Evolutionary conservation across 2,797 vertebrate genomes (phyloP), one percentile per base, ranked within the genome.

Genomic region (Anolis apletophallus): DNA sequence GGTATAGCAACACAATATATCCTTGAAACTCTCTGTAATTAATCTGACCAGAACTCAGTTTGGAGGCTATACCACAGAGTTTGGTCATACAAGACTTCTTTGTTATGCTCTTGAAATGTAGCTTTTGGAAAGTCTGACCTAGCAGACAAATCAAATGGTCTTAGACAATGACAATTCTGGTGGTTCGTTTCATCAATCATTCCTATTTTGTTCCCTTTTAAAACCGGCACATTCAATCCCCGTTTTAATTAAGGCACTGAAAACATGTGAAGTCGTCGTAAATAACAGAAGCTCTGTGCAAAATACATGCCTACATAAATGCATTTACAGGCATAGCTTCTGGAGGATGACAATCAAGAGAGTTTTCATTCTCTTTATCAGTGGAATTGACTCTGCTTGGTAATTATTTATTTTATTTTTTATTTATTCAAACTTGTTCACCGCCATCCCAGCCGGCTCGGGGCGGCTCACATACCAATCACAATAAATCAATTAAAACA

Each of bases 161-260:
- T 90, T 87, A 87, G 88, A 92, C 80, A 88, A 80, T 85, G 84
- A 87, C 80, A 83, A 54, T 91, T 88, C 91, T 91, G 84, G 80
- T 85, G 90, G 69, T 8, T 86, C 67, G 77, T 91, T 87, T 88
- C 90, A 94, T 93, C 83, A 88, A 91, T 94, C 90, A 88, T 94
- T 91, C 92, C 5, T n/a, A 89, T 73, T 94, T 93, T 77, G 34
- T 93, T 91, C 77, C 26, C 67, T 88, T 89, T 93, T 88, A 26
- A 85, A 91, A 88, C 75, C 81, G 93, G 77, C 85, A 54, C 26
- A 69, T 90, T 92, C 87, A 82, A 81, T 93, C 90, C 90, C 67
- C 54, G 55, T 81, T 90, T 91, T 92, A 95, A 95, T 91, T 88
- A 89, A 93, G 84, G 85, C 89, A 32, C 59, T 91, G 91, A 90